Evolutionary conservation across 2,888 invertebrate genomes (phyloP).

Genomic region (Crematogaster levior): DNA sequence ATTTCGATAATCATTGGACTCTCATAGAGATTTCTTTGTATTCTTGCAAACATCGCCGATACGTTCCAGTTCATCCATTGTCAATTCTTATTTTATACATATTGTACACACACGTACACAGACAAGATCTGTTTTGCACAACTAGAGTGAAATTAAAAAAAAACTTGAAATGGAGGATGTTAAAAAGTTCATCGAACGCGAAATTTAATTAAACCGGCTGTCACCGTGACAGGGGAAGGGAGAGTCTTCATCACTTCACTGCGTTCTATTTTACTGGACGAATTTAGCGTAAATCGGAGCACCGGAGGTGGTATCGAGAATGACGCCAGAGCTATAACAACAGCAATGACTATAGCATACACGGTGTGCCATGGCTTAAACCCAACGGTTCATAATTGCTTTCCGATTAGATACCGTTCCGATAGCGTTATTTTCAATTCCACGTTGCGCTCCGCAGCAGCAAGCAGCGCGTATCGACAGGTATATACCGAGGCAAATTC

Average conservation of each 20-base stretch:
- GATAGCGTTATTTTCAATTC: conserved; percentile 63
- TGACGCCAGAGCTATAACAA: conserved; percentile 19
- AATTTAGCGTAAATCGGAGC: conserved; percentile 38
- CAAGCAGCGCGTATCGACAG: conserved; percentile 63
- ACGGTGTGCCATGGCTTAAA: conserved; percentile 34
- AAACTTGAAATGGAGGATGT: conserved; percentile 24
- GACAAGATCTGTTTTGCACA: background rate
- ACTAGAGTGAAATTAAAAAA: background rate
- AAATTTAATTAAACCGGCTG: conserved; percentile 48
- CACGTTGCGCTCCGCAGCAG: conserved; percentile 1
- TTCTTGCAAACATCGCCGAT: too few species aligned
- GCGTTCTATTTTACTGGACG: conserved; percentile 36
- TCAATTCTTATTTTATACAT: background rate
- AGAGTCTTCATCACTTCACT: conserved; percentile 7
- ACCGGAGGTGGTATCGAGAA: conserved; percentile 16
- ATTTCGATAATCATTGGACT: too few species aligned
- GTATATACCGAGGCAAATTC: conserved; percentile 75
- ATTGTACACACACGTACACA: background rate
- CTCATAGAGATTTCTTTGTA: too few species aligned
- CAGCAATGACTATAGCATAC: conserved; percentile 22
- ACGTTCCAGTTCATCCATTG: too few species aligned
- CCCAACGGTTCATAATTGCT: conserved; percentile 65
- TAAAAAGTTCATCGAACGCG: conserved; percentile 31
- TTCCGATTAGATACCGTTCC: conserved; percentile 65
- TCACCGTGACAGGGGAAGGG: background rate